phyloP scores from a whole-genome alignment of 2,888 invertebrate species.

The Eustalomyia histrio region DNA sequence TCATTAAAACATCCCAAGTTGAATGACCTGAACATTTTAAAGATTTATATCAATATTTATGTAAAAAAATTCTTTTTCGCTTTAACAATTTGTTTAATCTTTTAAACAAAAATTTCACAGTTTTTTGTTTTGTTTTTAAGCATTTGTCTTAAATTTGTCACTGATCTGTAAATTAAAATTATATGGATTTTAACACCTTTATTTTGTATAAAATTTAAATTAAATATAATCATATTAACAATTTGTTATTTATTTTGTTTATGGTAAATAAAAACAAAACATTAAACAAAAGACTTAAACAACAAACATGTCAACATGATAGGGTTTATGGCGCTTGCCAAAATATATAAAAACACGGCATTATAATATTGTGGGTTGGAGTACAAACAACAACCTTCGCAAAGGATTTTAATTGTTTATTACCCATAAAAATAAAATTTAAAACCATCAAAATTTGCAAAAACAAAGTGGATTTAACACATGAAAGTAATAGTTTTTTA shows the following conservation, averaged over 20 bases:
- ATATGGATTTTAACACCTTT: slow-evolving; percentile 10
- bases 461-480: no score
- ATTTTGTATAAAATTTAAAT: background rate
- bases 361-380: no score
- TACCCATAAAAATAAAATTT: no score
- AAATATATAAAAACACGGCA: background rate
- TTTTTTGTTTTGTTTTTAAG: background rate
- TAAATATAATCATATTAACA: slow-evolving; percentile 1
- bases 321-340: background rate
- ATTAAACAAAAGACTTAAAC: slow-evolving; percentile 27
- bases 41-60: slow-evolving; percentile 1
- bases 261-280: background rate
- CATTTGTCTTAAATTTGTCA: background rate
- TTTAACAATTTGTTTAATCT: slow-evolving; percentile 5
- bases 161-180: background rate
- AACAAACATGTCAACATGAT: slow-evolving; percentile 17
- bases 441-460: no score
- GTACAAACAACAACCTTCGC: no score
- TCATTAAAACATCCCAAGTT: background rate
- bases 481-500: no score
- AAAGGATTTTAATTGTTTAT: no score
- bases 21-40: slow-evolving; percentile 26
- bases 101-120: background rate
- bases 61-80: background rate
- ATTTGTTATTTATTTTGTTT: background rate